A percentile compares a stretch with the other conserved stretches of the same genome.
phyloP scores from a whole-genome alignment of 2,888 invertebrate genomes.

The Calliscelio sp. region DNA sequence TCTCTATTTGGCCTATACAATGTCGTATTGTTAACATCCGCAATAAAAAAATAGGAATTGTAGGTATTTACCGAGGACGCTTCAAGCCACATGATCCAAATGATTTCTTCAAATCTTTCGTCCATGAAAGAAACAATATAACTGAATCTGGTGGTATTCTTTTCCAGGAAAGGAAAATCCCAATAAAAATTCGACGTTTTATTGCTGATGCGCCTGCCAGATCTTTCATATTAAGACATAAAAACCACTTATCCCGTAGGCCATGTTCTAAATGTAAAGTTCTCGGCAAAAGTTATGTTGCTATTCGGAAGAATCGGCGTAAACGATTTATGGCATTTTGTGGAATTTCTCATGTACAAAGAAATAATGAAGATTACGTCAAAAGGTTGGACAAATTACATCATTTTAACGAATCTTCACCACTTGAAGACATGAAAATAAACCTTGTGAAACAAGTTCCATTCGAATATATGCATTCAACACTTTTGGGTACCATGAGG shows the following conservation, averaged over 20 bases:
- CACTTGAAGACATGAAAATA: not conserved
- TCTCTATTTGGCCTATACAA: constrained; percentile 6
- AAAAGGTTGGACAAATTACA: not conserved
- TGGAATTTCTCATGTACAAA: not conserved
- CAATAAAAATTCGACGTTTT: constrained; percentile 16
- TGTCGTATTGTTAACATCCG: not conserved
- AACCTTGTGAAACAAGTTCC: constrained; percentile 23
- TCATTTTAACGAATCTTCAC: constrained; percentile 5
- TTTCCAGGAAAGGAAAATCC: constrained; percentile 5
- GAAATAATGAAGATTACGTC: constrained; percentile 14
- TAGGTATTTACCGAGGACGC: constrained; percentile 31
- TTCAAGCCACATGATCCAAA: constrained; percentile 3
- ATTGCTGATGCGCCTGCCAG: constrained; percentile 35
- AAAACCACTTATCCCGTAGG: constrained; percentile 12
- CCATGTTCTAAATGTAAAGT: constrained; percentile 23
- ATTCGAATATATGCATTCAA: constrained; percentile 38
- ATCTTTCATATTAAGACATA: constrained; percentile 28
- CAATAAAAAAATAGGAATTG: constrained; percentile 2
- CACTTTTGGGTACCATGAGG: not conserved
- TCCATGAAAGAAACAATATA: constrained; percentile 2
- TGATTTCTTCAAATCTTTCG: constrained; percentile 17
- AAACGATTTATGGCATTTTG: constrained; percentile 1
- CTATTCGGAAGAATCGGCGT: not conserved
- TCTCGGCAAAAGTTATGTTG: not conserved
- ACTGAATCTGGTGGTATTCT: not conserved